phyloP scores from a whole-genome alignment of 53 echinoderm and acorn worm species.

The Henricia sp. region DNA sequence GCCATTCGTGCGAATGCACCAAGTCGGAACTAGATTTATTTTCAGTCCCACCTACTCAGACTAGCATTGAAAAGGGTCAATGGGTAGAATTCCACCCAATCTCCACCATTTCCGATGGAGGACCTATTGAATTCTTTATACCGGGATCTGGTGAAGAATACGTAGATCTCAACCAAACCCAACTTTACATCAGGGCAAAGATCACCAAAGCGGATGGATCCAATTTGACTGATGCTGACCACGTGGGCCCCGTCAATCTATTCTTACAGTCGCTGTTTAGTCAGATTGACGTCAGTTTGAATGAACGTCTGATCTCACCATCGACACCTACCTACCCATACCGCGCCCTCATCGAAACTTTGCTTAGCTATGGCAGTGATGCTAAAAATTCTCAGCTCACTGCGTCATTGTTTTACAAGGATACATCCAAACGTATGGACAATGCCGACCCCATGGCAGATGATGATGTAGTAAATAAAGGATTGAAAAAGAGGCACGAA shows the following conservation, averaged over 20 bases:
- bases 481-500: conserved; percentile 54
- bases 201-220: conserved; percentile 41
- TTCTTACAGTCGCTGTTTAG: conserved; percentile 67
- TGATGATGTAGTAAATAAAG: conserved; percentile 28
- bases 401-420: conserved; percentile 48
- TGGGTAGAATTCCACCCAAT: conserved; percentile 74
- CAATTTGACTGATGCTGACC: too few relatives aligned
- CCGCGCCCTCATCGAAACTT: conserved; percentile 59
- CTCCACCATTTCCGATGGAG: conserved; percentile 44
- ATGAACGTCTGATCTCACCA: conserved; percentile 62
- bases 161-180: conserved; percentile 45
- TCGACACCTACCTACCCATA: conserved; percentile 73
- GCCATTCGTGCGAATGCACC: conserved; percentile 74
- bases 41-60: too few relatives aligned
- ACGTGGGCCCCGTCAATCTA: conserved; percentile 66
- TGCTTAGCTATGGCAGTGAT: conserved; percentile 58
- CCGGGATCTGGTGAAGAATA: conserved; percentile 45
- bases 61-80: too few relatives aligned
- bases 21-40: conserved; percentile 70
- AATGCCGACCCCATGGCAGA: conserved; percentile 21
- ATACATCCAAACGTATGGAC: conserved; percentile 68
- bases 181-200: conserved; percentile 43
- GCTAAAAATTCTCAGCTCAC: conserved; percentile 54
- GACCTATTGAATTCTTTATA: conserved; percentile 40
- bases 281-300: conserved; percentile 63